A percentile compares a stretch with the other conserved stretches of the same genome.
phyloP scores from a whole-genome alignment of 1,140 invertebrate genomes.

The Saccostrea cuccullata region DNA sequence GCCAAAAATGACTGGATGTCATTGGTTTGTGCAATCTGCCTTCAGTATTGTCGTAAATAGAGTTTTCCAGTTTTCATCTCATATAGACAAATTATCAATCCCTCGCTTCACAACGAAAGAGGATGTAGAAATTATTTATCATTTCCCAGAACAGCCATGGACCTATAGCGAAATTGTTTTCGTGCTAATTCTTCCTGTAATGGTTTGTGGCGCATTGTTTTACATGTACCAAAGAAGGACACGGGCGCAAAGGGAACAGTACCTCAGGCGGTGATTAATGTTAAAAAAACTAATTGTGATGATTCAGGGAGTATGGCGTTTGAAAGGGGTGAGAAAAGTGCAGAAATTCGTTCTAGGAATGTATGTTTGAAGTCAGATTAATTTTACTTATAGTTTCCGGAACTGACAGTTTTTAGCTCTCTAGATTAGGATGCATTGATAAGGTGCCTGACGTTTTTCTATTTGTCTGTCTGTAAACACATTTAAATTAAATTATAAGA shows the following conservation, averaged over 20 bases:
- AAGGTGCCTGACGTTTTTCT: too few relatives aligned
- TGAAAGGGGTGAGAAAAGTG: too few relatives aligned
- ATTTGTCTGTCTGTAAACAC: too few relatives aligned
- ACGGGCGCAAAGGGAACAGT: not conserved
- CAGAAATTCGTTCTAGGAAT: not conserved
- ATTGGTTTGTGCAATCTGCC: slow-evolving; percentile 71
- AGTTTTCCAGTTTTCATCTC: slow-evolving; percentile 62
- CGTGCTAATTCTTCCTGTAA: slow-evolving; percentile 46
- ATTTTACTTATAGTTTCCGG: too few relatives aligned
- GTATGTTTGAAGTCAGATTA: not conserved
- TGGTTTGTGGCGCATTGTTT: slow-evolving; percentile 45
- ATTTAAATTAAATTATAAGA: too few relatives aligned
- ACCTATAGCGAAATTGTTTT: slow-evolving; percentile 59
- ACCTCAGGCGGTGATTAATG: not conserved
- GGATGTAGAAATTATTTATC: slow-evolving; percentile 51
- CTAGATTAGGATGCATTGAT: too few relatives aligned
- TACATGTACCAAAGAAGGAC: slow-evolving; percentile 28
- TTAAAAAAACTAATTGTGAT: too few relatives aligned
- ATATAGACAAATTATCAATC: slow-evolving; percentile 59
- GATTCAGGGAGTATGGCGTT: too few relatives aligned
- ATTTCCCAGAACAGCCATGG: slow-evolving; percentile 63
- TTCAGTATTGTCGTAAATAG: slow-evolving; percentile 71
- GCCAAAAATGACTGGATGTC: slow-evolving; percentile 72
- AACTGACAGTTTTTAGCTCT: too few relatives aligned
- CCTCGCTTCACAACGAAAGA: slow-evolving; percentile 45